These are phyloP conservation scores for Diarsia dahlii DNA, from an alignment of 2,888 invertebrate species.

Conservation along the genomic window DNA sequence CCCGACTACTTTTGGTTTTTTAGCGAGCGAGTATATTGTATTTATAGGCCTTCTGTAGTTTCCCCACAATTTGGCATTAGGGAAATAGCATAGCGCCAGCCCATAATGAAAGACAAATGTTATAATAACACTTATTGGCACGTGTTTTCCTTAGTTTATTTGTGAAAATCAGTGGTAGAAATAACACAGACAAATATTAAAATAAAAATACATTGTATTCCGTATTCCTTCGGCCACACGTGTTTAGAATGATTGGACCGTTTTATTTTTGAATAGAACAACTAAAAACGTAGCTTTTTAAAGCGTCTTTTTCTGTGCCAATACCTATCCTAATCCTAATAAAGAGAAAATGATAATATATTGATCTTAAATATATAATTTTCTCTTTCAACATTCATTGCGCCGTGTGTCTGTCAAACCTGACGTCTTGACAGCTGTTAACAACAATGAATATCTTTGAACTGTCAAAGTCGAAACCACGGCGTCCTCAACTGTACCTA, in stretches of 20 bases:
- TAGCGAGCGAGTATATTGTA: not conserved
- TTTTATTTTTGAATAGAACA: not conserved
- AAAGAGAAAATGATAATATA: too few species aligned
- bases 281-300: not conserved
- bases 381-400: not conserved
- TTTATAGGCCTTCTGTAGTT: slow-evolving; percentile 7
- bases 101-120: slow-evolving; percentile 43
- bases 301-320: not conserved
- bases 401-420: not conserved
- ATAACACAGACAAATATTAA: not conserved
- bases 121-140: slow-evolving; percentile 42
- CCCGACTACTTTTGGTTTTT: not conserved
- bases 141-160: slow-evolving; percentile 31
- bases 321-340: too few species aligned
- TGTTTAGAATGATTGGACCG: not conserved
- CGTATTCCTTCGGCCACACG: not conserved
- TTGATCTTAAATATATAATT: not conserved
- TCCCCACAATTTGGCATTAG: not conserved
- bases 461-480: slow-evolving; percentile 1
- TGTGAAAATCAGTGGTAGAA: slow-evolving; percentile 12
- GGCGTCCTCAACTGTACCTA: too few species aligned
- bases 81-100: slow-evolving; percentile 28
- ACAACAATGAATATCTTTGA: not conserved
- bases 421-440: not conserved
- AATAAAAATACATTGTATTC: not conserved